Evolutionary conservation across 2,113 vertebrate genomes (phyloP).

Genomic region (Stigmatopora nigra): DNA sequence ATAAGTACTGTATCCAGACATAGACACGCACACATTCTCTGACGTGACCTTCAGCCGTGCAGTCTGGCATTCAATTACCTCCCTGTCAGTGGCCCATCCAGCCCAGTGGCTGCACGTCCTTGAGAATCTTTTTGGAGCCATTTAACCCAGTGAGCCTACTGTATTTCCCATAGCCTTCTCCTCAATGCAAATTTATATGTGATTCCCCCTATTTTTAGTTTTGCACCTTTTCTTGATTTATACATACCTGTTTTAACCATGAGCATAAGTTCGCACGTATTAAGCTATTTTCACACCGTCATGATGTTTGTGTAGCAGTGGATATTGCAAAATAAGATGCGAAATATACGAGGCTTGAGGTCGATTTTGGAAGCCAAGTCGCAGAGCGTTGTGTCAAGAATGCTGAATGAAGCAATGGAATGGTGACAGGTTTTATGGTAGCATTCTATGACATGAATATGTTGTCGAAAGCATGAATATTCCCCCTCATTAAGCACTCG

Average conservation of each 20-base stretch:
- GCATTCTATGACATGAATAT: slow-evolving; percentile 35
- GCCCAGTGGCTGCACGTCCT: slow-evolving; percentile 56
- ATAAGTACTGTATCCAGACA: neutral
- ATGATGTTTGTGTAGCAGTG: too few species aligned
- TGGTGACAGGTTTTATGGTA: neutral
- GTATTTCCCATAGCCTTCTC: neutral
- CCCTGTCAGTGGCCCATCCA: slow-evolving; percentile 61
- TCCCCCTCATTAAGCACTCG: slow-evolving; percentile 31
- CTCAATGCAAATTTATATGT: neutral
- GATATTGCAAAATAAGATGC: too few species aligned
- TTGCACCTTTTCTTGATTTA: neutral
- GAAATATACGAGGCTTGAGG: neutral
- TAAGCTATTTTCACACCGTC: too few species aligned
- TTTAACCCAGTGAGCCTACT: slow-evolving; percentile 40
- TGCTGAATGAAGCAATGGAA: neutral
- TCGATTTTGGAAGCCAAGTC: neutral
- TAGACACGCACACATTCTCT: slow-evolving; percentile 33
- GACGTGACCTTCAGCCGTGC: slow-evolving; percentile 65
- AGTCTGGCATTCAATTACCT: slow-evolving; percentile 67
- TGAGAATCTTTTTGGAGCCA: slow-evolving; percentile 52
- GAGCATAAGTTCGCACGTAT: slow-evolving; percentile 20
- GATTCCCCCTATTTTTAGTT: neutral
- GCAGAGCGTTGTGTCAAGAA: neutral
- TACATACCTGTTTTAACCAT: slow-evolving; percentile 2
- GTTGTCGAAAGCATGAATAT: slow-evolving; percentile 44